These are phyloP conservation scores for Melipona beecheii DNA, from an alignment of 2,888 invertebrate genomes.

Conservation along the genomic window DNA sequence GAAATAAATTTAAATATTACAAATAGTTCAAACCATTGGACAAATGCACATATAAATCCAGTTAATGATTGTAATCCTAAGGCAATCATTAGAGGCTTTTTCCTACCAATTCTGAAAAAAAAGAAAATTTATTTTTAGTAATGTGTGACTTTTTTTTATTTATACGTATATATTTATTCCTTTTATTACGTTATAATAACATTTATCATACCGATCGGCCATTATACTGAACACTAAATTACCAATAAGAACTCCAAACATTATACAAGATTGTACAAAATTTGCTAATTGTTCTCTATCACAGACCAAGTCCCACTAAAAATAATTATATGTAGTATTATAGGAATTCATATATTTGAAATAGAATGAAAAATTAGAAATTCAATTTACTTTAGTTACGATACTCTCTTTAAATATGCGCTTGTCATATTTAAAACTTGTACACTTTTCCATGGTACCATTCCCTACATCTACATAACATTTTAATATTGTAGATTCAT, in stretches of 20 bases:
- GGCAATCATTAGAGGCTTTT: conserved; percentile 86
- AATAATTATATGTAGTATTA: conserved; percentile 43
- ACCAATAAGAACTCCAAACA: conserved; percentile 86
- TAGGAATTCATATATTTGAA: neutral
- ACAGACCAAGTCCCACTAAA: conserved; percentile 87
- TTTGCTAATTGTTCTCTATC: conserved; percentile 85
- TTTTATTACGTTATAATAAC: conserved; percentile 12
- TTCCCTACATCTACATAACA: conserved; percentile 75
- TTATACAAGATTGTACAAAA: conserved; percentile 86
- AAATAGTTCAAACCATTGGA: conserved; percentile 87
- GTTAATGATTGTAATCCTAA: conserved; percentile 86
- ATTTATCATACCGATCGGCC: conserved; percentile 84
- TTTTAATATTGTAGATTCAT: conserved; percentile 63
- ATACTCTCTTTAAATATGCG: conserved; percentile 87
- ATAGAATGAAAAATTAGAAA: neutral
- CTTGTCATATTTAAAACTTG: conserved; percentile 85
- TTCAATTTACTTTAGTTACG: conserved; percentile 85
- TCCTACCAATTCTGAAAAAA: conserved; percentile 87
- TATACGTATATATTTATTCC: neutral
- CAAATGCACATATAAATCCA: conserved; percentile 86
- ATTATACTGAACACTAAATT: conserved; percentile 86
- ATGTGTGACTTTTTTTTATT: neutral
- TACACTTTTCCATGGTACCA: conserved; percentile 75
- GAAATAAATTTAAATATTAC: conserved; percentile 86
- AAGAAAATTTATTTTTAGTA: neutral